Evolutionary conservation across 2,888 invertebrate species (phyloP).

Genomic region (Synanthedon tipuliformis): DNA sequence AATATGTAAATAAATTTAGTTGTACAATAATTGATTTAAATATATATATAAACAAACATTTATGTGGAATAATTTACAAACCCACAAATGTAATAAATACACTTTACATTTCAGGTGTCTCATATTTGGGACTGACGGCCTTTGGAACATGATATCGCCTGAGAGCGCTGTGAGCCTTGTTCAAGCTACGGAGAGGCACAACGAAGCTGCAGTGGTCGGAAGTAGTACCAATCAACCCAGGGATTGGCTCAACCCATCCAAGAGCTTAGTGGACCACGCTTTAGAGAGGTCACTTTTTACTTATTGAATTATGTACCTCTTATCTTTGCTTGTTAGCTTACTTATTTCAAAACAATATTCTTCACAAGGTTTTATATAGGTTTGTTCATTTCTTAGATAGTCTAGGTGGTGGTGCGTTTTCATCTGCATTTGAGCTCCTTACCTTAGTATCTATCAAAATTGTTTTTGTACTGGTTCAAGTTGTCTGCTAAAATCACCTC

Average conservation of each 20-base stretch:
- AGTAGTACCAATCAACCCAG: slow-evolving; percentile 49
- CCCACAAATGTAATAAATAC: no score
- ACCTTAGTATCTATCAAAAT: no score
- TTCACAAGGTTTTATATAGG: background rate
- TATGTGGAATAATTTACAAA: no score
- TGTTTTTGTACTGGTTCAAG: no score
- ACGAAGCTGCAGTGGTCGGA: slow-evolving; percentile 74
- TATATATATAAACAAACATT: no score
- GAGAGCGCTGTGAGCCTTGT: slow-evolving; percentile 87
- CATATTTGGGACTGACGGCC: slow-evolving; percentile 95
- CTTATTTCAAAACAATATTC: background rate
- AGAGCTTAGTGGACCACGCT: slow-evolving; percentile 86
- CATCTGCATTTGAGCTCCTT: no score
- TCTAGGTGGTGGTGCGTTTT: background rate
- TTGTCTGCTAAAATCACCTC: no score
- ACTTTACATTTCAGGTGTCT: slow-evolving; percentile 74
- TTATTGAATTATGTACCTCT: background rate
- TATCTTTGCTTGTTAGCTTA: background rate
- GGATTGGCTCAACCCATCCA: slow-evolving; percentile 90
- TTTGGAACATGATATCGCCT: slow-evolving; percentile 95
- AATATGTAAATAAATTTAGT: no score
- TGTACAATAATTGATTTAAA: no score
- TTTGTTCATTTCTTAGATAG: background rate
- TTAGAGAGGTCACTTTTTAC: slow-evolving; percentile 60
- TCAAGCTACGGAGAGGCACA: slow-evolving; percentile 82